Percentiles rank a stretch among this genome's conserved stretches.
phyloP scores from a whole-genome alignment of 1,140 invertebrate species.

The Danaus melanippus region DNA sequence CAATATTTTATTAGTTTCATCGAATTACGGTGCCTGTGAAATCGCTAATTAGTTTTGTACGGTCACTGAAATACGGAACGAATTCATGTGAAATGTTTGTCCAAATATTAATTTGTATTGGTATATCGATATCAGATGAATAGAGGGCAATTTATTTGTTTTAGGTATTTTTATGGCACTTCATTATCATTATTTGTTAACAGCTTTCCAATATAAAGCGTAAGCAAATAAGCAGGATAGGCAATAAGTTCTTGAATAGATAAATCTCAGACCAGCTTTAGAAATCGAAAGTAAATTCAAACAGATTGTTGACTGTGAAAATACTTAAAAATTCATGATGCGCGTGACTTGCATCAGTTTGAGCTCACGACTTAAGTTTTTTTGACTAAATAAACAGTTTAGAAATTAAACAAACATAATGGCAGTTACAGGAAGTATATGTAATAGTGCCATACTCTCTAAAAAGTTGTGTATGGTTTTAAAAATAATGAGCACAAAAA shows the following conservation, averaged over 20 bases:
- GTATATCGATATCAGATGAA: slow-evolving; percentile 9
- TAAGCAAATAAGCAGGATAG: slow-evolving; percentile 4
- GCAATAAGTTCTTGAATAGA: slow-evolving; percentile 1
- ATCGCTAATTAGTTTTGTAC: slow-evolving; percentile 19
- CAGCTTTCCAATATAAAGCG: no score
- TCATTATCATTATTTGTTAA: no score
- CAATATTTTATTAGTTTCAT: slow-evolving; percentile 24
- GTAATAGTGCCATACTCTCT: no score
- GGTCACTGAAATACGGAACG: slow-evolving; percentile 10
- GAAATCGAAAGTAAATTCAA: slow-evolving; percentile 28
- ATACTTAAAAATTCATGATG: slow-evolving; percentile 32
- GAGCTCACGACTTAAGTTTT: slow-evolving; percentile 31
- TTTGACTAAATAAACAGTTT: slow-evolving; percentile 49
- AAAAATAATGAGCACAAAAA: no score
- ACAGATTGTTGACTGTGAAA: slow-evolving; percentile 31
- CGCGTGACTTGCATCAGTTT: slow-evolving; percentile 49
- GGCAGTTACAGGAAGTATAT: slow-evolving; percentile 34
- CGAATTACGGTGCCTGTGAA: slow-evolving; percentile 18
- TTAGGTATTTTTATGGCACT: background rate
- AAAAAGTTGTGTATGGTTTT: no score
- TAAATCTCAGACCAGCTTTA: slow-evolving; percentile 8
- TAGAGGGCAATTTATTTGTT: slow-evolving; percentile 3
- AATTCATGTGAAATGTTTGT: slow-evolving; percentile 13
- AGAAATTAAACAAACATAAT: slow-evolving; percentile 50
- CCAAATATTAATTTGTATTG: slow-evolving; percentile 17